These are phyloP conservation scores for Microtus ochrogaster DNA, from an alignment of 2,113 vertebrate species.

Conservation along the genomic window DNA sequence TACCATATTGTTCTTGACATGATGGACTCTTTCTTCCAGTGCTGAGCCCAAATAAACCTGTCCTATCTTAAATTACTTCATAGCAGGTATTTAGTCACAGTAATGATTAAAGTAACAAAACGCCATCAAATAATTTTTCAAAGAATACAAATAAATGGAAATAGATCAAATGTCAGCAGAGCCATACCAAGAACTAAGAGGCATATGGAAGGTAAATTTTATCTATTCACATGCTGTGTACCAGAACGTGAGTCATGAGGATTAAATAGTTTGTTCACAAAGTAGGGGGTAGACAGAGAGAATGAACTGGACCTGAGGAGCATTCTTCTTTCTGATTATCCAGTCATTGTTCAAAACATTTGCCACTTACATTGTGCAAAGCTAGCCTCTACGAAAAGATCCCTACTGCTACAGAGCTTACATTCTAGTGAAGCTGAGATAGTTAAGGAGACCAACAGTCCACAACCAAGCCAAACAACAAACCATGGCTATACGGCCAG, in stretches of 20 bases:
- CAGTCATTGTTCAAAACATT: neutral
- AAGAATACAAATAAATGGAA: neutral
- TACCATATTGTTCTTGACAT: neutral
- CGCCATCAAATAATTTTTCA: neutral
- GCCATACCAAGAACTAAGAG: neutral
- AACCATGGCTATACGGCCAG: neutral
- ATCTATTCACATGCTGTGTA: neutral
- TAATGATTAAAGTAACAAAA: neutral
- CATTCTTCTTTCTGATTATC: neutral
- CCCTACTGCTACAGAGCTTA: neutral
- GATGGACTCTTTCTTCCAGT: neutral
- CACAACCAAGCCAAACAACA: neutral
- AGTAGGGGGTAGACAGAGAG: neutral
- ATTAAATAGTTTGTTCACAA: neutral
- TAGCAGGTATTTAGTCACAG: neutral
- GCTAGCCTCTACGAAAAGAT: neutral
- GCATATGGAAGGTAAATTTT: neutral
- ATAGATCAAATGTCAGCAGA: neutral
- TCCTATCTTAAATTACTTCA: neutral
- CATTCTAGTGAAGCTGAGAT: neutral
- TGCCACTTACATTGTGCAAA: neutral
- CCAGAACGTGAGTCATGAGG: neutral
- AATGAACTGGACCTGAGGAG: neutral
- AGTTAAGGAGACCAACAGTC: neutral
- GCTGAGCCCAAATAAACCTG: neutral